These are phyloP conservation scores for Nasonia oneida DNA, from an alignment of 2,888 invertebrate species.

Conservation along the genomic window DNA sequence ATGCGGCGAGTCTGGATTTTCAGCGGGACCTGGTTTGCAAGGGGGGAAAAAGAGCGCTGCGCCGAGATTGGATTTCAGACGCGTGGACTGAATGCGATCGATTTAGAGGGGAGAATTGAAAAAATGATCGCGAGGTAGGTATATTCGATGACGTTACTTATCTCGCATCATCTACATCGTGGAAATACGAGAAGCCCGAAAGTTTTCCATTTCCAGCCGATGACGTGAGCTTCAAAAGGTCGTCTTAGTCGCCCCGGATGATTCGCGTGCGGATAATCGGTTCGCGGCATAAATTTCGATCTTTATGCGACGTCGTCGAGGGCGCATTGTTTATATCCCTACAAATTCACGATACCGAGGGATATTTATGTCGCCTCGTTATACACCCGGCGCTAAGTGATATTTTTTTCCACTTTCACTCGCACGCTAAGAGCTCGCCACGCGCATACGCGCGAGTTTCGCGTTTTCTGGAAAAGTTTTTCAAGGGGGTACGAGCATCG, in stretches of 20 bases:
- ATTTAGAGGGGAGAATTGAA: background rate
- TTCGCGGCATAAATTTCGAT: background rate
- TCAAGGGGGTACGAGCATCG: background rate
- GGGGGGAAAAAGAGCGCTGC: background rate
- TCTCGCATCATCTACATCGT: no score
- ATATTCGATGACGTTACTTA: no score
- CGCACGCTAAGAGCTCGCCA: background rate
- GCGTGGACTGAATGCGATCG: conserved; percentile 3
- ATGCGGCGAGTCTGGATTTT: background rate
- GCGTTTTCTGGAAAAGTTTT: background rate
- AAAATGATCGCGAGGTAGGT: background rate
- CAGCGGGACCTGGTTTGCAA: background rate
- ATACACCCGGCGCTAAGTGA: background rate
- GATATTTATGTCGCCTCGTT: conserved; percentile 15
- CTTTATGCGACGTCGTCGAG: background rate
- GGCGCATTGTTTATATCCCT: background rate
- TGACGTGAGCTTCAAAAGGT: background rate
- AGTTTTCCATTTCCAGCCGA: background rate
- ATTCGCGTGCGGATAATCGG: conserved; percentile 1
- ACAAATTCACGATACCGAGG: background rate
- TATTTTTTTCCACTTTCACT: conserved; percentile 7
- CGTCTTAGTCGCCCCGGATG: background rate
- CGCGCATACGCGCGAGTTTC: background rate
- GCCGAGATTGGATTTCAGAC: background rate
- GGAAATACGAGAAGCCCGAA: background rate